phyloP scores from a whole-genome alignment of 2,797 vertebrate genomes.

The Mormyrus proboscirostris region DNA sequence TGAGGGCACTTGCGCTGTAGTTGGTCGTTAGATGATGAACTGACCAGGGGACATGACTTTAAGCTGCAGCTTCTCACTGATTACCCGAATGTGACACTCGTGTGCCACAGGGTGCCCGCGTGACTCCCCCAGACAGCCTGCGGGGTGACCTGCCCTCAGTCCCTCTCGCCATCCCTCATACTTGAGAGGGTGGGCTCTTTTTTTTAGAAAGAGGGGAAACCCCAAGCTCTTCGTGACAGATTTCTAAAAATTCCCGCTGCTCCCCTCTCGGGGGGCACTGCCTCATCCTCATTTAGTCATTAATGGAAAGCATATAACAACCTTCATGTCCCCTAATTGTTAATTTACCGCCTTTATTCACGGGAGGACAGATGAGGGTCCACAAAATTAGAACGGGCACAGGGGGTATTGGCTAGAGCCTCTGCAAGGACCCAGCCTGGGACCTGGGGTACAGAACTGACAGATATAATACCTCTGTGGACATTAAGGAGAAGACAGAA shows the following conservation, averaged over 20 bases:
- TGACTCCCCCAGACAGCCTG: neutral
- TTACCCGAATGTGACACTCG: neutral
- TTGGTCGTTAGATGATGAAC: too few species aligned
- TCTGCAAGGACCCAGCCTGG: neutral
- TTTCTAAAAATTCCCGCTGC: neutral
- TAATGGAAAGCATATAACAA: constrained; percentile 12
- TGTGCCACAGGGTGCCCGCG: neutral
- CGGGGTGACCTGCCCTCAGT: neutral
- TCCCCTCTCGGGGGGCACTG: neutral
- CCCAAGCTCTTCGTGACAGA: neutral
- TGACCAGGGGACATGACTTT: neutral
- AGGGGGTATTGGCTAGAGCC: neutral
- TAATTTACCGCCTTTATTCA: constrained; percentile 12
- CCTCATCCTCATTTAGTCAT: neutral
- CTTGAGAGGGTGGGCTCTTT: neutral
- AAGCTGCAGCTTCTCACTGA: neutral
- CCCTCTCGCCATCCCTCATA: neutral
- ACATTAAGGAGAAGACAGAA: neutral
- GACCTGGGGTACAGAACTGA: neutral
- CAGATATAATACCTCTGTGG: neutral
- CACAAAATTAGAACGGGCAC: constrained; percentile 15
- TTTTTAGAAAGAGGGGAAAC: neutral
- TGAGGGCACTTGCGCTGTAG: neutral
- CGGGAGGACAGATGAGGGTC: neutral
- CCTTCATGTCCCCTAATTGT: neutral